Evolutionary conservation across 2,797 vertebrate species (phyloP), one percentile per base, ranked within the genome.

Genomic region (Pipistrellus nathusii): DNA sequence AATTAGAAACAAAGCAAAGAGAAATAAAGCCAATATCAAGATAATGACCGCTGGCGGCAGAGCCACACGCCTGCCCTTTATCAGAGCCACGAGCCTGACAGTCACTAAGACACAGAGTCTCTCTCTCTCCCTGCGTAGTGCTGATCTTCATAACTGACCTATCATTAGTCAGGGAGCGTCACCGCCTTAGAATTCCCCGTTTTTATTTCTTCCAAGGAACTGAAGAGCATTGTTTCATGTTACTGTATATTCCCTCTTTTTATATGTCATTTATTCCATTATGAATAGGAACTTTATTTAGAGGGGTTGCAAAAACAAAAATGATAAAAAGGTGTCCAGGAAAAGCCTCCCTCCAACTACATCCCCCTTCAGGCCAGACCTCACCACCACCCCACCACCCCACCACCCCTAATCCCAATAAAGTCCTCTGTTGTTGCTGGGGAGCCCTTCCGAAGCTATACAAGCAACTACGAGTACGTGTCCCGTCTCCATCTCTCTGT

Each of bases 251-350:
- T 57, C 64, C 48, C 15, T 84, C 44, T 48, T 66, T 55, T 53
- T 69, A 9, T 48, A 32, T 55, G 48, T 82, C 25, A 41, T 46
- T 53, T 71, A 53, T 75, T 73, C 84, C 38, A 85, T 81, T 69
- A 92, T 91, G 51, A 92, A 92, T 15, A 41, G 35, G 25, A 90
- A 92, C 77, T 85, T 64, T 27, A 90, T 32, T 89, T 77, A 53
- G 13, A 23, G 69, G 82, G 62, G 8, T 77, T 75, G 18, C 48
- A 88, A 93, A 93, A 73, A 64, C 21, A 20, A 68, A 77, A 88
- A 59, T 59, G 41, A 44, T 51, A 51, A 30, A 77, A 73, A 71
- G 8, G 38, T 30, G 30, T 38, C 64, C 32, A 41, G 18, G 38
- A 25, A 88, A 85, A 82, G 17, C 53, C 62, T 71, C 48, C 12